A percentile compares a stretch with the other conserved stretches of the same genome.
Conservation (phyloP, 2,113 vertebrate species). For the Cepphus grylle region DNA sequence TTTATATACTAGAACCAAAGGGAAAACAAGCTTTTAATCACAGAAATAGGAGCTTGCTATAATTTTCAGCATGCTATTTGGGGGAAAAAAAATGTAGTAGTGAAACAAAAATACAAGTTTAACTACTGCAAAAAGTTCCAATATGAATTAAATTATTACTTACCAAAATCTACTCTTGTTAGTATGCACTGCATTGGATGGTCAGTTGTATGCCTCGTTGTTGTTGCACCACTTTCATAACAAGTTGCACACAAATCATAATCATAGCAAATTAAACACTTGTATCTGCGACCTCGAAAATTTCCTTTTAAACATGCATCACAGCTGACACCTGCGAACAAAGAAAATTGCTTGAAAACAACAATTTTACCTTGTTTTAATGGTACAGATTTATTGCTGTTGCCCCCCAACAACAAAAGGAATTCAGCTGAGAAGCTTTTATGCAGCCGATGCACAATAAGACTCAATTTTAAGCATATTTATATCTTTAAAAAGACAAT, state of each 20-base stretch:
- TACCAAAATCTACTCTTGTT: slow-evolving; percentile 95
- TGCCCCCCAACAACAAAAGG: background rate
- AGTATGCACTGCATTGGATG: slow-evolving; percentile 99
- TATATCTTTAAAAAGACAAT: background rate
- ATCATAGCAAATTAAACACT: slow-evolving; percentile 99
- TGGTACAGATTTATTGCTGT: background rate
- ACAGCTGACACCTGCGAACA: background rate
- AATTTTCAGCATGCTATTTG: background rate
- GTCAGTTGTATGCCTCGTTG: slow-evolving; percentile 97
- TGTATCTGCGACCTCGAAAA: slow-evolving; percentile 95
- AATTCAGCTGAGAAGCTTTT: background rate
- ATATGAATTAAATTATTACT: background rate
- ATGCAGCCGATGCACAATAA: background rate
- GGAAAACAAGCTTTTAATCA: background rate
- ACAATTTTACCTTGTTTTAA: background rate
- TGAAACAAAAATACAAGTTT: background rate
- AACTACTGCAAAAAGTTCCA: background rate
- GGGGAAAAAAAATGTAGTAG: background rate
- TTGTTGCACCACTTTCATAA: slow-evolving; percentile 98
- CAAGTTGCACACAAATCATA: slow-evolving; percentile 98
- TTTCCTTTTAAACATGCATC: slow-evolving; percentile 93
- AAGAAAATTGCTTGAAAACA: background rate
- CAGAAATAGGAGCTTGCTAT: background rate
- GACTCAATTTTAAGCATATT: background rate
- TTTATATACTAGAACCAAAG: background rate